These are phyloP conservation scores for Tenthredo livida DNA, from an alignment of 2,888 invertebrate species.

Conservation along the genomic window DNA sequence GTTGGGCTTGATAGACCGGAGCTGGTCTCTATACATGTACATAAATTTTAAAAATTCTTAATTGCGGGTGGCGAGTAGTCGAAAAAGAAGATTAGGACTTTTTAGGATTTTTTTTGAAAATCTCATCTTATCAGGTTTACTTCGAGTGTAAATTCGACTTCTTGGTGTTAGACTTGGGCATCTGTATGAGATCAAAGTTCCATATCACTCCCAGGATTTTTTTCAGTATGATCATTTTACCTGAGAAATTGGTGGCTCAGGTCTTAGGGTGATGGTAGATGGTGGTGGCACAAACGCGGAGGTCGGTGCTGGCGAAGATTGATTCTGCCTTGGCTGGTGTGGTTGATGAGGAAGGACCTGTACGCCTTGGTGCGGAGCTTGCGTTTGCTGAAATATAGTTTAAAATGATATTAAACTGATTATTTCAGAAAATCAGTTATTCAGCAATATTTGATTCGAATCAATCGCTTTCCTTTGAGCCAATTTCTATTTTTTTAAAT, in stretches of 20 bases:
- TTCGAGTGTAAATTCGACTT: neutral
- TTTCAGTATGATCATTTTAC: constrained; percentile 59
- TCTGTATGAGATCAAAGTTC: neutral
- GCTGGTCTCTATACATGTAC: constrained; percentile 79
- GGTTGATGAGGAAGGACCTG: constrained; percentile 57
- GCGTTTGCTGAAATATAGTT: constrained; percentile 61
- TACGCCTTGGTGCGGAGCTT: constrained; percentile 56
- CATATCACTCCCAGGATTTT: neutral
- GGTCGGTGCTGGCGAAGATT: constrained; percentile 55
- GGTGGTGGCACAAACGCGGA: constrained; percentile 82
- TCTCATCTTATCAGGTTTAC: neutral
- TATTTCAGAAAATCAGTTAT: neutral
- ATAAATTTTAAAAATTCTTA: neutral
- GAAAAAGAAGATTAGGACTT: neutral
- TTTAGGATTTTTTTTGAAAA: neutral
- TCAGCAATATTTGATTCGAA: neutral
- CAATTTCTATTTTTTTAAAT: neutral
- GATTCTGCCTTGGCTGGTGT: constrained; percentile 61
- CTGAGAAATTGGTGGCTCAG: constrained; percentile 88
- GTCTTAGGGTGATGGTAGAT: constrained; percentile 86
- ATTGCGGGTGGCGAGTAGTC: neutral
- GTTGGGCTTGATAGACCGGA: constrained; percentile 89
- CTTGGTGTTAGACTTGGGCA: no score
- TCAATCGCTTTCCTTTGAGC: neutral
- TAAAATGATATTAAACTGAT: neutral